Evolutionary conservation across 1,140 invertebrate species (phyloP), one percentile per base, ranked within the genome.

Genomic region (Apis florea): DNA sequence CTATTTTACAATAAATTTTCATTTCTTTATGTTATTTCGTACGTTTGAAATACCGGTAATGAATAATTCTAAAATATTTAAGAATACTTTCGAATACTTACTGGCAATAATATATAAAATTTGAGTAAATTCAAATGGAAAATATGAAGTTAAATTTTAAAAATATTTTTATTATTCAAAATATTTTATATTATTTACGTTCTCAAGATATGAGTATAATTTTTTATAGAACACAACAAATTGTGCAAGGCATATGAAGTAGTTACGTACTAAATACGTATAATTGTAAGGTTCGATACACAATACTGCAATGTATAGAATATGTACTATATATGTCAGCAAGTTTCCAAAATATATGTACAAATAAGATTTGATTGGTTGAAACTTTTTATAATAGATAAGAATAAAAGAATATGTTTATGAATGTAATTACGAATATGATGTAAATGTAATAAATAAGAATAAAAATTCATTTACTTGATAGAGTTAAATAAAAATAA

Each of bases 191-290:
- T 53, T 81, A 75, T 53, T n/a, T 6, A 6, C 26, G 9, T 61
- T 53, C 67, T 47, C 10, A n/a, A 58, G 24, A 49, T 61, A 54
- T 24, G 19, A 24, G 67, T 24, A 49, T n/a, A 77, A 63, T 69
- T 17, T 31, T 69, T 6, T 5, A 53, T 26, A 19, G 19, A 76
- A 21, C 49, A 82, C 66, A 70, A 49, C 31, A 82, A 82, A 77
- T 64, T 70, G 31, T 51, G 51, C 66, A 40, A 24, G 3, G 47
- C 17, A 19, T 10, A 61, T 51, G 26, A 53, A 17, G n/a, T 12
- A 51, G 26, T 66, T 75, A 53, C 49, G 63, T 56, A 40, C 6
- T 58, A 74, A 4, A 54, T 54, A 40, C 19, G 24, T 24, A 47
- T 24, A 12, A 61, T 59, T 40, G 1, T 78, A 31, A 72, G 24